Evolutionary conservation across 2,888 invertebrate genomes (phyloP).

Genomic region (Apodemia duryi): DNA sequence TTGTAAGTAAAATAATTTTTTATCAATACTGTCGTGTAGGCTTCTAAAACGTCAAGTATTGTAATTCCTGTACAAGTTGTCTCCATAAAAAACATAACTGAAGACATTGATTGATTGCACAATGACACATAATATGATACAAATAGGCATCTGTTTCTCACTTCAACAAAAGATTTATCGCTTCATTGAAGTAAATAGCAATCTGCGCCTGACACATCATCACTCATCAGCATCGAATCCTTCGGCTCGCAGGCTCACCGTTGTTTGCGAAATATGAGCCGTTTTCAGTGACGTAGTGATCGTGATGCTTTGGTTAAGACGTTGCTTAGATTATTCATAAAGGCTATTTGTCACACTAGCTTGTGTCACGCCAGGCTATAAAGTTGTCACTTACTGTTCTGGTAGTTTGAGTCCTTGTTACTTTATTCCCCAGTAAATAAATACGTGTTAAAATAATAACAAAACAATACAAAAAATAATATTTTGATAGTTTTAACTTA

Average conservation of each 20-base stretch:
- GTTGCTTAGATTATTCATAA: constrained; percentile 3
- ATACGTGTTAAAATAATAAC: too few species aligned
- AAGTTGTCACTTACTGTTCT: not conserved
- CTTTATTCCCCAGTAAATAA: too few species aligned
- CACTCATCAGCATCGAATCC: constrained; percentile 8
- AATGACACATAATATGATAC: constrained; percentile 14
- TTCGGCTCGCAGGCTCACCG: constrained; percentile 1
- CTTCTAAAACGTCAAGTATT: not conserved
- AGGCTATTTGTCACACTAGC: constrained; percentile 6
- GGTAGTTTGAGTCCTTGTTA: too few species aligned
- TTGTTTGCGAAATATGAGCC: constrained; percentile 12
- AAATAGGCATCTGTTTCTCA: constrained; percentile 15
- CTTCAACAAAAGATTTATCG: constrained; percentile 12
- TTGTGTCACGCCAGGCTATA: not conserved
- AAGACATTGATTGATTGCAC: constrained; percentile 5
- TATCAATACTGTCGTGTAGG: too few species aligned
- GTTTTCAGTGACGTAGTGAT: not conserved
- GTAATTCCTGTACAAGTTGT: not conserved
- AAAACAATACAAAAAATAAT: too few species aligned
- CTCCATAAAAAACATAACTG: not conserved
- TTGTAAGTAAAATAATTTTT: too few species aligned
- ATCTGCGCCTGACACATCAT: constrained; percentile 10
- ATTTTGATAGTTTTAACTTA: too few species aligned
- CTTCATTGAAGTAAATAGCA: constrained; percentile 15
- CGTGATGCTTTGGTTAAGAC: not conserved